Evolutionary conservation across 2,113 vertebrate species (phyloP).

Genomic region (Trematomus loennbergii): DNA sequence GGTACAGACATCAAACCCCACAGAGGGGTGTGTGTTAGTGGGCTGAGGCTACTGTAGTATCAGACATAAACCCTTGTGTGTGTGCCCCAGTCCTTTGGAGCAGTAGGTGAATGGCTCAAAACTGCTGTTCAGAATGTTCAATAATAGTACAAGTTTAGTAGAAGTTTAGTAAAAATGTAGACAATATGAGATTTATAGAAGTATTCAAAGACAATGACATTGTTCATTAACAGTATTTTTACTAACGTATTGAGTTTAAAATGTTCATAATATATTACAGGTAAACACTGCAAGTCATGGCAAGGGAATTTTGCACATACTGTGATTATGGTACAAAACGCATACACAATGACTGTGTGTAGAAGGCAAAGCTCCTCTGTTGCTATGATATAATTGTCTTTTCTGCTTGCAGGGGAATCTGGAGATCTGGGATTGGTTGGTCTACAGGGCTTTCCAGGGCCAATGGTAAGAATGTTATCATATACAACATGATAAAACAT

Average conservation of each 20-base stretch:
- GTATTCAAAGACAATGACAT: too few relatives aligned
- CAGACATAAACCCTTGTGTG: slow-evolving; percentile 34
- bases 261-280: too few relatives aligned
- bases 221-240: too few relatives aligned
- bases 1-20: slow-evolving; percentile 48
- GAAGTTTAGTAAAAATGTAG: too few relatives aligned
- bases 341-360: not conserved
- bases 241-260: too few relatives aligned
- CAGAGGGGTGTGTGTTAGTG: slow-evolving; percentile 13
- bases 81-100: not conserved
- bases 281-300: too few relatives aligned
- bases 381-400: slow-evolving; percentile 24
- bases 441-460: slow-evolving; percentile 95
- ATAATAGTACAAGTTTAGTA: too few relatives aligned
- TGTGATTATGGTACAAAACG: not conserved
- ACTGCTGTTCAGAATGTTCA: too few relatives aligned
- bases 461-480: slow-evolving; percentile 85
- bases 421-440: slow-evolving; percentile 91
- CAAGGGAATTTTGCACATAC: not conserved
- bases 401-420: slow-evolving; percentile 86
- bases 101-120: too few relatives aligned
- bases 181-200: too few relatives aligned
- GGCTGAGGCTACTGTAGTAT: slow-evolving; percentile 31
- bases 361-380: not conserved
- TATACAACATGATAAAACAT: not conserved